These are phyloP conservation scores for Taurulus bubalis DNA, from an alignment of 2,113 vertebrate species.

Conservation along the genomic window DNA sequence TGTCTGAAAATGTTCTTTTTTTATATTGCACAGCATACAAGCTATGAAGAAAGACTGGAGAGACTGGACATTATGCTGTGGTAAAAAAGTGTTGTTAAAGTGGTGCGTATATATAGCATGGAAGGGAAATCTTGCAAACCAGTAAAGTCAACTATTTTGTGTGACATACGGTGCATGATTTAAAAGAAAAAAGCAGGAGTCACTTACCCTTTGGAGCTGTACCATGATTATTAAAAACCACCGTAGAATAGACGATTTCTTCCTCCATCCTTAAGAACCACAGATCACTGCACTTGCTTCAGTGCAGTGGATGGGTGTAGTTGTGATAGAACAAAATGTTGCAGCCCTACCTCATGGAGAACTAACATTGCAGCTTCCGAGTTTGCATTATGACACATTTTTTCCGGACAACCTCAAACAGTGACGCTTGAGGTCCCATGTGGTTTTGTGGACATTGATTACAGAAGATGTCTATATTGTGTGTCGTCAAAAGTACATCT, in stretches of 20 bases:
- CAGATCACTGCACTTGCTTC: neutral
- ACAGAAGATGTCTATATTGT: neutral
- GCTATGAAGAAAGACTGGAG: neutral
- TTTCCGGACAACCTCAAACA: neutral
- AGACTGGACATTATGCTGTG: neutral
- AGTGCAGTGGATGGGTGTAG: neutral
- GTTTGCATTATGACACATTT: neutral
- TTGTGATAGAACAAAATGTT: neutral
- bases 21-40: neutral
- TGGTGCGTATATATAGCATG: neutral
- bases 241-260: constrained; percentile 42
- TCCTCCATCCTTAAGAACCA: constrained; percentile 39
- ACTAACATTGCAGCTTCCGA: neutral
- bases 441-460: neutral
- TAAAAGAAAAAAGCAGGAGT: neutral
- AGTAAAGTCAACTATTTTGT: neutral
- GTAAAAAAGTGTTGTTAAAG: neutral
- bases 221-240: constrained; percentile 21
- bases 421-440: neutral
- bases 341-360: neutral
- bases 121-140: neutral
- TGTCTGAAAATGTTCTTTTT: neutral
- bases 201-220: constrained; percentile 20
- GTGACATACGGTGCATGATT: neutral
- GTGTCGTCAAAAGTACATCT: neutral